Conservation (phyloP, 1,140 invertebrate genomes). For the Drosophila tropicalis region DNA sequence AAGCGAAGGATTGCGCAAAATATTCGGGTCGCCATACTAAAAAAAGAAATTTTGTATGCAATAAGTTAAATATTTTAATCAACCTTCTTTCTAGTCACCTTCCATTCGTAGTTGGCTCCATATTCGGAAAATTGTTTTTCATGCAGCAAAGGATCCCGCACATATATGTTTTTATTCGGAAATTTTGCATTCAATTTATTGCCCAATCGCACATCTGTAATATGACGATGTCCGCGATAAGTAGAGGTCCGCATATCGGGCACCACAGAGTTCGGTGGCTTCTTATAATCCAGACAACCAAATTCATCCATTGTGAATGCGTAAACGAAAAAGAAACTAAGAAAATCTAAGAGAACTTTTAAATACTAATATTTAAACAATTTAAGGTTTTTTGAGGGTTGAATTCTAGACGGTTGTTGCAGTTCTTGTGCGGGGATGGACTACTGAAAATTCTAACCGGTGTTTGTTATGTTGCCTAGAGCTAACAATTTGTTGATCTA, state of each 20-base stretch:
- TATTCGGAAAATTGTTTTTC: constrained; percentile 52
- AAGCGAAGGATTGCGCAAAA: constrained; percentile 63
- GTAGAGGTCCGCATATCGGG: constrained; percentile 69
- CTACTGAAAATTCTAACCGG: constrained; percentile 25
- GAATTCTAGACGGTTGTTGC: not conserved
- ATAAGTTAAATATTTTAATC: not conserved
- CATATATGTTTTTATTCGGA: constrained; percentile 53
- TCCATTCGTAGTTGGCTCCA: constrained; percentile 59
- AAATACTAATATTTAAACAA: not conserved
- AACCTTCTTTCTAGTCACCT: constrained; percentile 35
- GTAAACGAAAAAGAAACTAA: not conserved
- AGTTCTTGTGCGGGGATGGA: not conserved
- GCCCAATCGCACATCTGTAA: constrained; percentile 61
- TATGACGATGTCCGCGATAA: constrained; percentile 65
- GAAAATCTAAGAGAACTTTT: not conserved
- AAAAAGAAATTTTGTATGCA: no score
- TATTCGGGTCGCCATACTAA: constrained; percentile 62
- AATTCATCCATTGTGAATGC: constrained; percentile 64
- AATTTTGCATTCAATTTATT: constrained; percentile 58
- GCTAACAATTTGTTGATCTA: constrained; percentile 43
- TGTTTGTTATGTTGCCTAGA: constrained; percentile 39
- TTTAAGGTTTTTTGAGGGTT: not conserved
- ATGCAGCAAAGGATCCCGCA: constrained; percentile 58
- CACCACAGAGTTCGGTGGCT: constrained; percentile 37
- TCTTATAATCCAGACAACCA: constrained; percentile 72